phyloP scores from a whole-genome alignment of 1,140 invertebrate species.

The Leptinotarsa texana region DNA sequence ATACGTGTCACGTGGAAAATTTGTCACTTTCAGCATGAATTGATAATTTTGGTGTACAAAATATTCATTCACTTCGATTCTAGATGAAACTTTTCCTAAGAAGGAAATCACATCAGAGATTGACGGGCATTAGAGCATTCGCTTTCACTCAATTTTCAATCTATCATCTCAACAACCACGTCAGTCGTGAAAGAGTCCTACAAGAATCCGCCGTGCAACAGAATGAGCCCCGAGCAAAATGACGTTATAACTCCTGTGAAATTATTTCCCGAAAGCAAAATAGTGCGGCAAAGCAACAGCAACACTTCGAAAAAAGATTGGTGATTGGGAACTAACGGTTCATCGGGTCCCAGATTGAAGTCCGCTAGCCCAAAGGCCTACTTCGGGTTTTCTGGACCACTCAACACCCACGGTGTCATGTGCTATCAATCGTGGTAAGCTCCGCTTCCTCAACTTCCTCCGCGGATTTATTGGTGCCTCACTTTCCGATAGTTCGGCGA shows the following conservation, averaged over 20 bases:
- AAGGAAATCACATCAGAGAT: too few species aligned
- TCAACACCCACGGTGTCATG: constrained; percentile 20
- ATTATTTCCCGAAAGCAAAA: not conserved
- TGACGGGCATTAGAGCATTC: too few species aligned
- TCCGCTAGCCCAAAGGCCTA: constrained; percentile 3
- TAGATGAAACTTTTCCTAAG: too few species aligned
- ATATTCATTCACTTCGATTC: too few species aligned
- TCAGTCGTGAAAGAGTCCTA: too few species aligned
- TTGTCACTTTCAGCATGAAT: too few species aligned
- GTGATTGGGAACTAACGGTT: constrained; percentile 12
- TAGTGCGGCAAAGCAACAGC: not conserved
- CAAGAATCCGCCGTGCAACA: too few species aligned
- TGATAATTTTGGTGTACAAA: too few species aligned
- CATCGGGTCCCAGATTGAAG: constrained; percentile 19
- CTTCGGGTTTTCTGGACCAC: constrained; percentile 21
- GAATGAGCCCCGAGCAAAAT: not conserved
- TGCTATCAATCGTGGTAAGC: constrained; percentile 24
- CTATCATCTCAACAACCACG: too few species aligned
- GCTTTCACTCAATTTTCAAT: too few species aligned
- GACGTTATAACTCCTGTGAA: not conserved
- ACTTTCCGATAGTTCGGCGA: constrained; percentile 5
- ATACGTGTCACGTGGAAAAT: too few species aligned
- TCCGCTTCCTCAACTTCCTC: constrained; percentile 22
- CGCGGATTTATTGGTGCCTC: constrained; percentile 12
- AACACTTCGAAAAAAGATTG: constrained; percentile 1